Base-by-base conservation (phyloP, 2,888 invertebrate species). In the Drosophila rubida region DNA sequence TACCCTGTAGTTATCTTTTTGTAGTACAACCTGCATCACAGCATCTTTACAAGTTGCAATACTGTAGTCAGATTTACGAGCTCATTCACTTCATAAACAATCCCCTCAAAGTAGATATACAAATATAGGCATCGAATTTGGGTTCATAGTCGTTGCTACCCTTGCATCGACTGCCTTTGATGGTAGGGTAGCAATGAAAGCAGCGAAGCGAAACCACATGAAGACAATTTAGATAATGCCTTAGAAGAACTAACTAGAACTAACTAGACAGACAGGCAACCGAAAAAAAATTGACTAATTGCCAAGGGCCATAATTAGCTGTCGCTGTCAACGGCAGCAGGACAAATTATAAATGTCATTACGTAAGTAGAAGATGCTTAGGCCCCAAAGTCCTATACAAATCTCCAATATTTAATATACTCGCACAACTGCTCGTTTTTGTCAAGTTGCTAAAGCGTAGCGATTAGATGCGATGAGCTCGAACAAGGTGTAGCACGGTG, bases 241-340 rank as follows among this genome's bases (percentile, higher is more conserved):
- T 53, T 39, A 22, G 51, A 57, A 46, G 19, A 37, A 44, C 50
- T 37, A 59, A 59, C 57, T 58, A 55, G 22, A 37, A 37, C 35
- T 37, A 3, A 23, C 14, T 37, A 37, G 11, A 4, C 11, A 37
- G 13, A 27, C 44, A 46, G 11, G 44, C 16, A 13, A 3, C 4
- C 8, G 41, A 22, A 46, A 73, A 58, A 74, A 66, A 51, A 57
- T 67, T 77, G 67, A 75, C 77, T 75, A 75, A 75, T 75, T 77
- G 77, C 78, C 63, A 50, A 35, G 49, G 69, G 57, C 78, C 60
- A 71, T 81, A 82, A 82, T 82, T 84, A 87, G 75, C 78, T 87
- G 35, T 37, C 35, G 35, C 35, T 37, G 81, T 82, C 81, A 87
- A 48, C 68, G 68, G 39, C 84, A 79, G 66, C 37, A 63, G 59